phyloP scores from a whole-genome alignment of 2,797 vertebrate genomes.

The Margarornis squamiger region DNA sequence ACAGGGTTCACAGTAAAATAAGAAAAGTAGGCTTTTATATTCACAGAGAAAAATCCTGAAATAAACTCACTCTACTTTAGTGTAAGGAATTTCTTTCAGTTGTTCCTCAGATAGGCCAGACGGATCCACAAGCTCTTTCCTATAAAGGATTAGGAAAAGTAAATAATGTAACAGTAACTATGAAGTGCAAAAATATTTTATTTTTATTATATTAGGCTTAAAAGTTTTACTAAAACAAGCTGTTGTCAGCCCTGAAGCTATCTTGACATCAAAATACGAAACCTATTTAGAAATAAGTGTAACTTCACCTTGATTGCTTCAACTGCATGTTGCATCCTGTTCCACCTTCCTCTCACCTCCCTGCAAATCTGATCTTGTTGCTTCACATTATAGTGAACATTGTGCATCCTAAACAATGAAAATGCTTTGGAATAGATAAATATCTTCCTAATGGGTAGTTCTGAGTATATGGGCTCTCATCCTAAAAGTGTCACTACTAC shows the following conservation, averaged over 20 bases:
- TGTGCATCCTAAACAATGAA: neutral
- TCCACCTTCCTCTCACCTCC: neutral
- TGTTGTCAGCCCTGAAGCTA: neutral
- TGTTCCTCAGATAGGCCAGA: slow-evolving; percentile 86
- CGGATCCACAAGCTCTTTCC: slow-evolving; percentile 88
- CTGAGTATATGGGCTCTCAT: neutral
- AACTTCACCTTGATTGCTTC: neutral
- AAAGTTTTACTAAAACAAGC: neutral
- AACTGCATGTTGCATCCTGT: neutral
- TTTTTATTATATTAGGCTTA: neutral
- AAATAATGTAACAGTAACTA: neutral
- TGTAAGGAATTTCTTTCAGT: slow-evolving; percentile 89
- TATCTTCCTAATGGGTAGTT: neutral
- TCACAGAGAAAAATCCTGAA: neutral
- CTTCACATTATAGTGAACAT: neutral
- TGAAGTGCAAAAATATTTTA: neutral
- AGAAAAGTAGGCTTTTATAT: neutral
- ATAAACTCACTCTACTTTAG: slow-evolving; percentile 87
- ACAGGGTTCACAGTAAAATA: neutral
- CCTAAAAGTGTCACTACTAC: neutral
- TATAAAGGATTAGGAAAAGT: slow-evolving; percentile 58
- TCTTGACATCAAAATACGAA: neutral
- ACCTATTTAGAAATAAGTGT: neutral
- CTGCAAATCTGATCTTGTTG: neutral
- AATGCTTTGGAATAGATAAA: neutral